Evolutionary conservation across 2,113 vertebrate genomes (phyloP), one percentile per base, ranked within the genome.

Genomic region (Agelaius tricolor): DNA sequence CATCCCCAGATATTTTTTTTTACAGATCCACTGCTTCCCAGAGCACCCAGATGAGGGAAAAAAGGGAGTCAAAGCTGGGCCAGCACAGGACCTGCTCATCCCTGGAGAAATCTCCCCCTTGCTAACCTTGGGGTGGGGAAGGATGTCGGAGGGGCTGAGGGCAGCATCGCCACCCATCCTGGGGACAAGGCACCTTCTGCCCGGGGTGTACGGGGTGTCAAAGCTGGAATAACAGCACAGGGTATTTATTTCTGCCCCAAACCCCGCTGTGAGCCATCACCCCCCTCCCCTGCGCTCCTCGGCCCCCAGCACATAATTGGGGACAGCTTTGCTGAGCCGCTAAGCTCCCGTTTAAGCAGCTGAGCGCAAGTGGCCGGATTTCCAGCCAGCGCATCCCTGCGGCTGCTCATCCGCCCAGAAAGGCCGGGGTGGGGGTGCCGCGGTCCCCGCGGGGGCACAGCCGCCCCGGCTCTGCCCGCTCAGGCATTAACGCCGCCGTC

Each of bases 291-390:
- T 15, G 39, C 1, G 0, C 55, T 8, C 51, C 65, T 49, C 4
- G 0, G 31, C 23, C 83, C 68, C 71, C 75, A 57, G 46, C 73
- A 68, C 67, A 22, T 80, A 83, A 93, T 0, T 55, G 95, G 63
- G 95, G 68, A 68, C 81, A 76, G 88, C 93, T 91, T 65, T 73
- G 73, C 91, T 43, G 91, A 91, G 84, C 84, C 6, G 1, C 85
- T 96, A 91, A 96, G 93, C 84, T 89, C 73, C 82, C 4, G 0
- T 65, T 77, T 87, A 95, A 96, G 82, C 89, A 92, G 93, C 85
- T 92, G 74, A 93, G n/a, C 4, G 0, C 18, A 1, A 95, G 93
- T 27, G 74, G 91, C 74, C 4, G 24, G 74, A 87, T 94, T 87
- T 90, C 55, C 91, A 94, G 54, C 23, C 82, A 39, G 74, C 2